These are phyloP conservation scores for Aspidoscelis tigris DNA, from an alignment of 2,113 vertebrate species.

Conservation along the genomic window DNA sequence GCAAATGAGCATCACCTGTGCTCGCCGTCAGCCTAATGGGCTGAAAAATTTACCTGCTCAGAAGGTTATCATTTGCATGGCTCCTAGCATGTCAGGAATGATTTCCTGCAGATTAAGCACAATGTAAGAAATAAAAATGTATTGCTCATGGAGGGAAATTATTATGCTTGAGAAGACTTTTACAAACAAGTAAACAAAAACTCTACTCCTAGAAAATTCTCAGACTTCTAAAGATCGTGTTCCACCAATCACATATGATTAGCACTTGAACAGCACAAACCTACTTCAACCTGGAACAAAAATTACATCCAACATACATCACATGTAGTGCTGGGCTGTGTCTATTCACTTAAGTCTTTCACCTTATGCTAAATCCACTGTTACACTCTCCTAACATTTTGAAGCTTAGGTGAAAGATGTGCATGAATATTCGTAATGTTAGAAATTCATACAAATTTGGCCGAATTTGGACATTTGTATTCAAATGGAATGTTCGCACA, in stretches of 20 bases:
- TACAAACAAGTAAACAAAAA: too few relatives aligned
- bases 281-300: not conserved
- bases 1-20: not conserved
- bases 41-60: not conserved
- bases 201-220: not conserved
- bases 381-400: too few relatives aligned
- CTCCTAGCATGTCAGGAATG: not conserved
- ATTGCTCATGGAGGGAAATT: not conserved
- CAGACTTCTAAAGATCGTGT: not conserved
- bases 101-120: not conserved
- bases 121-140: not conserved
- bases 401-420: too few relatives aligned
- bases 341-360: not conserved
- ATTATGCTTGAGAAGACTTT: not conserved
- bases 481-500: too few relatives aligned
- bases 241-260: not conserved
- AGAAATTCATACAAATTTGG: too few relatives aligned
- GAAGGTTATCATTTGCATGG: not conserved
- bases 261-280: not conserved
- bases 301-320: not conserved
- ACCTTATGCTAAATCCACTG: too few relatives aligned
- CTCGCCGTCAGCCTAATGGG: not conserved
- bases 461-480: too few relatives aligned
- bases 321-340: not conserved
- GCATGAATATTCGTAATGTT: too few relatives aligned